Evolutionary conservation across 2,797 vertebrate species (phyloP).

Genomic region (Iguana delicatissima): DNA sequence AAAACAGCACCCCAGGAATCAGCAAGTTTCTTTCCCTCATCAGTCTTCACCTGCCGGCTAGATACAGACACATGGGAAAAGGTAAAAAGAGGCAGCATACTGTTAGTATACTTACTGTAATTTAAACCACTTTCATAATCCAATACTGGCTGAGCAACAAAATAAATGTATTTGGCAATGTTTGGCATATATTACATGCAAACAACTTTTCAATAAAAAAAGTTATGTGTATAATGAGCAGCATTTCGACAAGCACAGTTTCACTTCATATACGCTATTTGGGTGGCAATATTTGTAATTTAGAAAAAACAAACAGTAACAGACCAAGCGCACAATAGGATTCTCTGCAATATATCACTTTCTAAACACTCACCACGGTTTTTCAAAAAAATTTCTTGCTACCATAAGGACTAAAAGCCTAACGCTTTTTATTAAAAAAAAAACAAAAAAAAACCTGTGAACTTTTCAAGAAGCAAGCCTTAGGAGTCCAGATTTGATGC

Average conservation of each 20-base stretch:
- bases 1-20: constrained; percentile 89
- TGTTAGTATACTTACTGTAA: too few species aligned
- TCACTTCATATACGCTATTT: neutral
- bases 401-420: neutral
- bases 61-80: constrained; percentile 21
- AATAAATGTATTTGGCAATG: neutral
- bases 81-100: neutral
- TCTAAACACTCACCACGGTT: neutral
- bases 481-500: neutral
- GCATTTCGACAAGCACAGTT: neutral
- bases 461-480: too few species aligned
- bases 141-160: too few species aligned
- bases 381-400: neutral
- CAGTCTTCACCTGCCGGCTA: constrained; percentile 84
- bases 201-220: neutral
- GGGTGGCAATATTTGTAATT: neutral
- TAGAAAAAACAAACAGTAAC: neutral
- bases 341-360: neutral
- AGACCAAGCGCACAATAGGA: too few species aligned
- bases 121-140: neutral
- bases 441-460: neutral
- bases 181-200: neutral
- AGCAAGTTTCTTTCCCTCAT: constrained; percentile 89
- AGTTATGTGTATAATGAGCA: neutral
- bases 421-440: neutral